A percentile compares a stretch with the other conserved stretches of the same genome.
These are phyloP conservation scores for Psittacula echo DNA, from an alignment of 2,797 vertebrate genomes.

Conservation along the genomic window DNA sequence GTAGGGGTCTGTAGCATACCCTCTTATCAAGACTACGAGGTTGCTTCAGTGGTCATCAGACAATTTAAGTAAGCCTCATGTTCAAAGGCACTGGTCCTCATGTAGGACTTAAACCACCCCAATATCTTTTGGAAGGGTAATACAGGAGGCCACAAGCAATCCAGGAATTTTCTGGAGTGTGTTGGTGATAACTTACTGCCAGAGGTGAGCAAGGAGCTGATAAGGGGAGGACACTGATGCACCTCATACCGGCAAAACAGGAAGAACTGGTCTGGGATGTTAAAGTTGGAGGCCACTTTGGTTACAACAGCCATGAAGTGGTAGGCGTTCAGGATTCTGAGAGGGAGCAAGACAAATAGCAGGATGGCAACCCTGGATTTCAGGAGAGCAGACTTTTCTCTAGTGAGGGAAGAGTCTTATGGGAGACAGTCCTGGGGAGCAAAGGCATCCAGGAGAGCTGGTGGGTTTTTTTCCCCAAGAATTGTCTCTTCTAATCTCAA, in stretches of 20 bases:
- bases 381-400: neutral
- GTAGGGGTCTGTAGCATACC: neutral
- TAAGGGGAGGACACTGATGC: neutral
- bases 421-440: neutral
- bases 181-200: neutral
- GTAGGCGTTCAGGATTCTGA: neutral
- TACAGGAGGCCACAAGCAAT: neutral
- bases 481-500: neutral
- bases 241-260: neutral
- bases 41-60: neutral
- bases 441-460: neutral
- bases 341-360: neutral
- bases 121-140: neutral
- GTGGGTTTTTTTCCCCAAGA: neutral
- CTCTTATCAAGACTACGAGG: neutral
- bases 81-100: neutral
- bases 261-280: neutral
- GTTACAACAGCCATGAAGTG: neutral
- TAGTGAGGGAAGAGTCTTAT: neutral
- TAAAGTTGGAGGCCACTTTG: neutral
- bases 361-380: neutral
- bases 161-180: neutral
- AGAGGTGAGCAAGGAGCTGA: neutral
- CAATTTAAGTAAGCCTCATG: neutral
- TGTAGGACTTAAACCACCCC: neutral